phyloP scores from a whole-genome alignment of 2,797 vertebrate species.

The Eidolon dupreanum region DNA sequence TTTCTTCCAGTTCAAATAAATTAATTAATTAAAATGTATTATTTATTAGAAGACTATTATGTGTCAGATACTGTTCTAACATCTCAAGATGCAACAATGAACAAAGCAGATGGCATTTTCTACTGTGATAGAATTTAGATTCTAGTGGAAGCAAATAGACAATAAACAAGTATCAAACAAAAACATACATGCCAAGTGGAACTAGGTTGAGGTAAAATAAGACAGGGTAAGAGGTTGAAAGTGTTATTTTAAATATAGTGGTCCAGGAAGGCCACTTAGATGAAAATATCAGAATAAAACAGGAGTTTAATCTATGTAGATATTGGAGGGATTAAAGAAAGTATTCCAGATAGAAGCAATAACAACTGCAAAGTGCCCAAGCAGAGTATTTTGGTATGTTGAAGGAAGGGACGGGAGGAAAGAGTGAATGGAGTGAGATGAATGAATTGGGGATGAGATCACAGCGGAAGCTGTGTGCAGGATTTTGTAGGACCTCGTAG shows the following conservation, averaged over 20 bases:
- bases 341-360: neutral
- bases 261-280: neutral
- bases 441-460: neutral
- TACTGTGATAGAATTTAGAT: neutral
- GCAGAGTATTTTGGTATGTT: neutral
- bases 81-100: neutral
- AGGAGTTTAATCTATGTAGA: neutral
- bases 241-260: neutral
- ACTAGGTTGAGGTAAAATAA: neutral
- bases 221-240: accelerated
- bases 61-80: neutral
- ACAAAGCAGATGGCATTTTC: neutral
- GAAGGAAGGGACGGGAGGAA: neutral
- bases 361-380: neutral
- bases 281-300: neutral
- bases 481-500: neutral
- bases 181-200: neutral
- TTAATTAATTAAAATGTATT: constrained; percentile 36
- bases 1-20: neutral
- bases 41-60: neutral
- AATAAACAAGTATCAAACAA: neutral
- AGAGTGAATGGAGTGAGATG: neutral
- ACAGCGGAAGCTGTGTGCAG: neutral
- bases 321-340: neutral
- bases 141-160: neutral